Evolutionary conservation across 2,113 vertebrate species (phyloP).

Genomic region (Oncorhynchus tshawytscha): DNA sequence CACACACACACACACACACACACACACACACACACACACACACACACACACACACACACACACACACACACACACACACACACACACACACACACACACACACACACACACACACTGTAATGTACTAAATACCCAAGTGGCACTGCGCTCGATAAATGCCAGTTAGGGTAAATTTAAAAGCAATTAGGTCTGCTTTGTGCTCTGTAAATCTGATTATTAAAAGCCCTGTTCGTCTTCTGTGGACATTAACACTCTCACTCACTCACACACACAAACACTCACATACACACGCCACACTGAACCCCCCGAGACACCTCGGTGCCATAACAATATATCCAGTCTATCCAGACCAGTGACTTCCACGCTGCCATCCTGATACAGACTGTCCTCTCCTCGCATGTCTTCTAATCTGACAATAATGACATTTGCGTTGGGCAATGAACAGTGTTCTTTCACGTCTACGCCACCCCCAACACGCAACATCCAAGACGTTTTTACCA

Average conservation of each 20-base stretch:
- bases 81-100: no score
- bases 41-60: no score
- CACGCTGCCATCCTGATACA: background rate
- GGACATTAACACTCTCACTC: background rate
- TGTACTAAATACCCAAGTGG: background rate
- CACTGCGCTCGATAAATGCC: background rate
- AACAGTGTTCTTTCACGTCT: conserved; percentile 43
- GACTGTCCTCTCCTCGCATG: conserved; percentile 17
- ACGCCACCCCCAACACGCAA: conserved; percentile 35
- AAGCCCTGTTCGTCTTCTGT: background rate
- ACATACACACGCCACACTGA: no score
- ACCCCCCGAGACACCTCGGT: no score
- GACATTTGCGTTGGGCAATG: conserved; percentile 60
- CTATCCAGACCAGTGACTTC: conserved; percentile 22
- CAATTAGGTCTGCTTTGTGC: background rate
- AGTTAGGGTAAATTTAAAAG: background rate
- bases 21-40: no score
- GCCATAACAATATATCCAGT: conserved; percentile 31
- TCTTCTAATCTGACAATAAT: conserved; percentile 59
- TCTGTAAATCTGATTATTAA: background rate
- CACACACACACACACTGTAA: no score
- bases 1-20: no score
- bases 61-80: no score
- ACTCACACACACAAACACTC: no score
- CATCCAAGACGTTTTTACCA: conserved; percentile 49